Conservation (phyloP, 2,888 invertebrate genomes). For the Plagiodera versicolora region DNA sequence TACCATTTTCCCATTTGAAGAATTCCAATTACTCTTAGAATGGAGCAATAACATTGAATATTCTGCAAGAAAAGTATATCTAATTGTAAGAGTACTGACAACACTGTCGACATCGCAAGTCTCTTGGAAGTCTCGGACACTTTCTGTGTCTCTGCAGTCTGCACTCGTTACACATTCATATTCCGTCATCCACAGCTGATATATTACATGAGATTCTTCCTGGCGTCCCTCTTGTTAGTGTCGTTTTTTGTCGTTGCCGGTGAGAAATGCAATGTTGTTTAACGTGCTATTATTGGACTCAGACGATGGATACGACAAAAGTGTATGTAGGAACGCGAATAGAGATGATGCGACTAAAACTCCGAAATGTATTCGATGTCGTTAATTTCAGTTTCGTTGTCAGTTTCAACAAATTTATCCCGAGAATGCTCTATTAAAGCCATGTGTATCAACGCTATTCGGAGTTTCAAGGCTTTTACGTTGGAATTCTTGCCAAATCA, state of each 20-base stretch:
- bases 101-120: background rate
- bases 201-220: conserved; percentile 20
- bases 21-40: too few relatives aligned
- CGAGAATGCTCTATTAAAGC: background rate
- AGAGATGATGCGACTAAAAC: background rate
- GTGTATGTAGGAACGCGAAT: background rate
- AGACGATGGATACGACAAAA: background rate
- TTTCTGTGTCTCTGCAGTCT: conserved; percentile 5
- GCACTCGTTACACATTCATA: conserved; percentile 27
- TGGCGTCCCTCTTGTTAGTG: conserved; percentile 6
- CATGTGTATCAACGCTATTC: too few relatives aligned
- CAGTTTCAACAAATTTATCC: background rate
- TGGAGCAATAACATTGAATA: too few relatives aligned
- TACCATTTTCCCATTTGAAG: too few relatives aligned
- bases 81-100: background rate
- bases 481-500: too few relatives aligned
- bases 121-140: background rate
- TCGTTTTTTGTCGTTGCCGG: conserved; percentile 1
- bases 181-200: conserved; percentile 23
- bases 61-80: too few relatives aligned
- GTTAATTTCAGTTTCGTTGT: background rate
- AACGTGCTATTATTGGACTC: conserved; percentile 7
- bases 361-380: background rate
- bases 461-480: too few relatives aligned
- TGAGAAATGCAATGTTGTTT: conserved; percentile 2